These are phyloP conservation scores for Mesaphorura yosii DNA, from an alignment of 1,140 invertebrate genomes.

Conservation along the genomic window DNA sequence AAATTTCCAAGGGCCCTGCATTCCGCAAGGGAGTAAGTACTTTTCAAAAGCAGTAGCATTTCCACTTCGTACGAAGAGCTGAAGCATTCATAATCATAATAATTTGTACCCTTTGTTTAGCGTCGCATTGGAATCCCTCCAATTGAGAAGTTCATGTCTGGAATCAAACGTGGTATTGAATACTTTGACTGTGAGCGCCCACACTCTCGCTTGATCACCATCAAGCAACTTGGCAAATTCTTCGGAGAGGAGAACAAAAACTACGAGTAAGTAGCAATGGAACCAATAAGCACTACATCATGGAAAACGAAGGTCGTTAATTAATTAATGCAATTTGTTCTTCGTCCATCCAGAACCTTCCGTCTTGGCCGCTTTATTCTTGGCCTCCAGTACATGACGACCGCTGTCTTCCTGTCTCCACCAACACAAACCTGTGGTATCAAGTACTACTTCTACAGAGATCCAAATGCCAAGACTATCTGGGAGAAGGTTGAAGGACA, in stretches of 20 bases:
- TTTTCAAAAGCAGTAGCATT: too few relatives aligned
- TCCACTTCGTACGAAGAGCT: neutral
- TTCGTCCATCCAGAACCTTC: neutral
- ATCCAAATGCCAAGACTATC: constrained; percentile 14
- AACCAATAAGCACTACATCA: neutral
- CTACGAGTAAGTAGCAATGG: constrained; percentile 5
- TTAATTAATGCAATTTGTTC: neutral
- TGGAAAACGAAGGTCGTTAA: neutral
- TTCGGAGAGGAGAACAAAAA: constrained; percentile 31
- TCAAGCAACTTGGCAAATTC: constrained; percentile 23
- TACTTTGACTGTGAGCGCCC: constrained; percentile 30
- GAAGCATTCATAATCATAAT: neutral
- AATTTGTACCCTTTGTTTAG: neutral
- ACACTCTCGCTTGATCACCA: constrained; percentile 24
- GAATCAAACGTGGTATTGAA: constrained; percentile 25
- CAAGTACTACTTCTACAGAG: constrained; percentile 27
- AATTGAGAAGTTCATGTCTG: constrained; percentile 24
- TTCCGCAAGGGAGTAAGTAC: constrained; percentile 11
- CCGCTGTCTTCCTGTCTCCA: constrained; percentile 29
- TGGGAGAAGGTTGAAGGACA: constrained; percentile 28
- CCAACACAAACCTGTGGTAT: constrained; percentile 29
- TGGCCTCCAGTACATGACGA: constrained; percentile 17
- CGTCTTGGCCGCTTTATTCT: constrained; percentile 9
- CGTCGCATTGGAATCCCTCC: constrained; percentile 23
- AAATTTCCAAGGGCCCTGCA: constrained; percentile 25